These are phyloP conservation scores for Halichoerus grypus DNA, from an alignment of 2,113 vertebrate species.

Conservation along the genomic window DNA sequence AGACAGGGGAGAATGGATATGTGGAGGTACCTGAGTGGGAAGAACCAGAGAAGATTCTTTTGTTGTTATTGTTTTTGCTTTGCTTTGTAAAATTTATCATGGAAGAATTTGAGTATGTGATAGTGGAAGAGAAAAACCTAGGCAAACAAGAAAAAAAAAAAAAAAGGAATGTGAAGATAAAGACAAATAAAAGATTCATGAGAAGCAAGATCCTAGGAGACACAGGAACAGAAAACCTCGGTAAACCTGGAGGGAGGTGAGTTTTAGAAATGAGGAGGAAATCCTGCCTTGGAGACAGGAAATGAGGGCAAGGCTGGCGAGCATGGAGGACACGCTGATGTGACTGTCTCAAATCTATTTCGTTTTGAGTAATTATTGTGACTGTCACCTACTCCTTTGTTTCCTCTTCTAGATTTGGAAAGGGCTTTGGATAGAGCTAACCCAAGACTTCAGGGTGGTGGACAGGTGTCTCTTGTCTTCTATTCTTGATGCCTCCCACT, in stretches of 20 bases:
- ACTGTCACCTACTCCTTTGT: background rate
- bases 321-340: no score
- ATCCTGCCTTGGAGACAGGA: background rate
- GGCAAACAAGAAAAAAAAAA: background rate
- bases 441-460: background rate
- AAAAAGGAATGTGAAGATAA: background rate
- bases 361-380: background rate
- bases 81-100: background rate
- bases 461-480: background rate
- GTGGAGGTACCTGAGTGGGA: background rate
- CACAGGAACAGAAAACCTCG: background rate
- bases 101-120: background rate
- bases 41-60: background rate
- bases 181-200: background rate
- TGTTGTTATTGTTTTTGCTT: background rate
- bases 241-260: fast-evolving
- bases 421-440: background rate
- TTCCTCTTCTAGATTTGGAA: slow-evolving; percentile 3
- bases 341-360: background rate
- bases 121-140: background rate
- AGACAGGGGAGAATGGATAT: background rate
- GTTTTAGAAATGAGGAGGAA: background rate
- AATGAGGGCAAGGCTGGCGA: background rate
- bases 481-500: background rate
- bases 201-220: background rate